Conservation (phyloP, 2,888 invertebrate genomes). For the Eupithecia centaureata region DNA sequence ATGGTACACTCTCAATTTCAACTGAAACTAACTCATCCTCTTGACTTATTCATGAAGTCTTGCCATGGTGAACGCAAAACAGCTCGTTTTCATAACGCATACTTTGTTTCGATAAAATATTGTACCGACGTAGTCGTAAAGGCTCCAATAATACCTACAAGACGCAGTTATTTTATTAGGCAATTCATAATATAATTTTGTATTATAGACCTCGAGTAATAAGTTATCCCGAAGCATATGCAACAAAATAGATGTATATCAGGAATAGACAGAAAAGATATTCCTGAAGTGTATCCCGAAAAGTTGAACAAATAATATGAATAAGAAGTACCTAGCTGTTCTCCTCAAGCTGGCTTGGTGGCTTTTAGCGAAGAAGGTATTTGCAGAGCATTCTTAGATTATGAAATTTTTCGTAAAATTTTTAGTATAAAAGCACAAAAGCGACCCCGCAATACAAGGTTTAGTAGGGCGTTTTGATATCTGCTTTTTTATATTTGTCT, state of each 20-base stretch:
- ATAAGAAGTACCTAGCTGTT: background rate
- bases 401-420: conserved; percentile 14
- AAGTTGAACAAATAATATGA: background rate
- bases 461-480: background rate
- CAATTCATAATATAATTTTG: too few relatives aligned
- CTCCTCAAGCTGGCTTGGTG: background rate
- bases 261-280: background rate
- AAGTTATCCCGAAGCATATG: background rate
- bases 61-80: background rate
- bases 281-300: background rate
- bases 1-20: conserved; percentile 46
- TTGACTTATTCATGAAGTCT: conserved; percentile 54
- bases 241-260: too few relatives aligned
- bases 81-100: conserved; percentile 5
- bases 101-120: background rate
- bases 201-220: background rate
- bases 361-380: conserved; percentile 24
- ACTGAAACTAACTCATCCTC: conserved; percentile 47
- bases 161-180: background rate
- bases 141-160: too few relatives aligned
- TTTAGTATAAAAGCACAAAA: conserved; percentile 7
- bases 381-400: conserved; percentile 3
- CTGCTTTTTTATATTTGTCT: background rate
- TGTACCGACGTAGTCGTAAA: too few relatives aligned
- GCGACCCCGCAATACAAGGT: background rate